A percentile compares a stretch with the other conserved stretches of the same genome.
Evolutionary conservation across 2,888 invertebrate genomes (phyloP).

Genomic region (Scrobipalpa atriplicella): DNA sequence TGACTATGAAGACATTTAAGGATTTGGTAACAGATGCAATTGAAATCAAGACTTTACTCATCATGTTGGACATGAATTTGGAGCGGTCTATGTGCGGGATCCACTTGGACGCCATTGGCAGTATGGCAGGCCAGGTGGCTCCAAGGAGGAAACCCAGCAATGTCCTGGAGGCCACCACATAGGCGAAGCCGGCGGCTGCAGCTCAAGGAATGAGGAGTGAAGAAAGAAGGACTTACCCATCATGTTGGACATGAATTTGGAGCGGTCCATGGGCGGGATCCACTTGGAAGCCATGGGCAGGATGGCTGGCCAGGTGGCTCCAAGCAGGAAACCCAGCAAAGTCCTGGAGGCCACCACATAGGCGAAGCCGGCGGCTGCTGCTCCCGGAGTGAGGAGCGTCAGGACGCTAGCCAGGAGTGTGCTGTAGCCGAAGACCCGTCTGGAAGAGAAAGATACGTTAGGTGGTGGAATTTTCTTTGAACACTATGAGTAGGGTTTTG

Average conservation of each 20-base stretch:
- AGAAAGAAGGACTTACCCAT: constrained; percentile 85
- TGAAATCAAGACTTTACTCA: constrained; percentile 84
- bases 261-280: constrained; percentile 97
- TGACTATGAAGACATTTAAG: no score
- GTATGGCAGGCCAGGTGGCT: constrained; percentile 96
- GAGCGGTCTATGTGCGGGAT: constrained; percentile 96
- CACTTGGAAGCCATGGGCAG: constrained; percentile 96
- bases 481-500: no score
- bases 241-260: constrained; percentile 96
- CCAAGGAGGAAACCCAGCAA: constrained; percentile 77
- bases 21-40: no score
- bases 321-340: constrained; percentile 89
- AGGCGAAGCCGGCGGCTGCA: background rate
- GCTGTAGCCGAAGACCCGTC: constrained; percentile 93
- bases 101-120: constrained; percentile 96
- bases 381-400: constrained; percentile 91
- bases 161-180: background rate
- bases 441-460: constrained; percentile 39
- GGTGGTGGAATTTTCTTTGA: no score
- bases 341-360: constrained; percentile 88
- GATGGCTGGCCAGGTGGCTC: constrained; percentile 97
- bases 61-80: constrained; percentile 96
- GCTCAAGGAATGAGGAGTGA: no score
- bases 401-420: constrained; percentile 91
- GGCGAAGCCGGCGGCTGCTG: constrained; percentile 87